A percentile compares a stretch with the other conserved stretches of the same genome.
Conservation (phyloP, 1,140 invertebrate genomes). For the Panagrolaimus sp. region DNA sequence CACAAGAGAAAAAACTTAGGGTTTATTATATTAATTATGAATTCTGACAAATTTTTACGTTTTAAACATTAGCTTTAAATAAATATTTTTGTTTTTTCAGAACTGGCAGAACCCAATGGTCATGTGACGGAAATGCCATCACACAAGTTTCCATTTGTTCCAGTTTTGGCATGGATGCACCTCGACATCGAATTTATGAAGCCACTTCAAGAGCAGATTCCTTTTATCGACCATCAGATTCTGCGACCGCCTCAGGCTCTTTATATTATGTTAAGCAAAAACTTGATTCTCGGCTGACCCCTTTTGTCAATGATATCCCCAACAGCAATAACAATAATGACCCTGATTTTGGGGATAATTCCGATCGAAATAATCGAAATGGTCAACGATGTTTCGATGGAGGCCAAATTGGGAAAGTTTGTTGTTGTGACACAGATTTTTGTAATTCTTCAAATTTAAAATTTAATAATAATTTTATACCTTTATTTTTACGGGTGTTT, state of each 20-base stretch:
- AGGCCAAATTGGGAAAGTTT: conserved; percentile 23
- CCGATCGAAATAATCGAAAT: background rate
- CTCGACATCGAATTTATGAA: conserved; percentile 10
- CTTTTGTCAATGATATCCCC: background rate
- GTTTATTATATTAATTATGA: background rate
- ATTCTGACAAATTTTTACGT: conserved; percentile 10
- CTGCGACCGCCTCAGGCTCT: background rate
- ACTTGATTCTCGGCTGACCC: background rate
- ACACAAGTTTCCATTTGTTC: conserved; percentile 24
- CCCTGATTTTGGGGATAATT: background rate
- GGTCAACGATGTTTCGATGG: conserved; percentile 23
- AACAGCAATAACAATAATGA: background rate
- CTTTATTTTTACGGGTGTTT: no score
- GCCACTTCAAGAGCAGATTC: background rate
- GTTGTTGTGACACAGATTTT: conserved; percentile 24
- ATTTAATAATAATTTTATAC: no score
- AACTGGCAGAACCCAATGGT: conserved; percentile 22
- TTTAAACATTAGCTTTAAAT: background rate
- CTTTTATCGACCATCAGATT: background rate
- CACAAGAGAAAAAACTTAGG: background rate
- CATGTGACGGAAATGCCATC: conserved; percentile 27
- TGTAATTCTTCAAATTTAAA: conserved; percentile 17
- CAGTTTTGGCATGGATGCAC: conserved; percentile 16
- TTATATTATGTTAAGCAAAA: background rate
- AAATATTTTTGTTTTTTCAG: conserved; percentile 21